These are phyloP conservation scores for Squalus acanthias DNA, from an alignment of 2,797 vertebrate species.

Conservation along the genomic window DNA sequence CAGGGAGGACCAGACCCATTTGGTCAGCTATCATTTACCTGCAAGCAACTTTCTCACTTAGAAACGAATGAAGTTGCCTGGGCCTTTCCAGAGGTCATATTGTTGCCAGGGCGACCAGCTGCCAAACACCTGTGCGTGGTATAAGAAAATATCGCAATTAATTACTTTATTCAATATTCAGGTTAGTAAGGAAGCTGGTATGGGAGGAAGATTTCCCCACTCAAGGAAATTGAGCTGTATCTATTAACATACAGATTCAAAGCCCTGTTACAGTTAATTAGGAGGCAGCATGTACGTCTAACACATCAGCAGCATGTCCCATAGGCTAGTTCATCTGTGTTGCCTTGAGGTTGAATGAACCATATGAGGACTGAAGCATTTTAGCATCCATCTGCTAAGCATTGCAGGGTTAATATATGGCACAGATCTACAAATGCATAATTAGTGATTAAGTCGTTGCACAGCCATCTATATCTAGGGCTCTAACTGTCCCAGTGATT, in stretches of 20 bases:
- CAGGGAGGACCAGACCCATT: not conserved
- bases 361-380: constrained; percentile 1
- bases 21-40: not conserved
- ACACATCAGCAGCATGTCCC: not conserved
- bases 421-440: constrained; percentile 14
- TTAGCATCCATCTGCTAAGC: not conserved
- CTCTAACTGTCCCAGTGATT: not conserved
- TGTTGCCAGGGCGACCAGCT: not conserved
- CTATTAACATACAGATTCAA: constrained; percentile 1
- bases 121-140: not conserved
- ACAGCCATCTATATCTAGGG: not conserved
- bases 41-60: not conserved
- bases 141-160: not conserved
- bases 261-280: constrained; percentile 15
- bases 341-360: constrained; percentile 32
- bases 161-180: constrained; percentile 25
- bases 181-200: not conserved
- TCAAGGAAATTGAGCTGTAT: constrained; percentile 1
- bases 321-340: not conserved
- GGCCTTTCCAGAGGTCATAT: not conserved
- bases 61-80: not conserved
- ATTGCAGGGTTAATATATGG: not conserved
- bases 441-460: not conserved
- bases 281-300: not conserved
- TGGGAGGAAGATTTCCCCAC: not conserved